Evolutionary conservation across 2,888 invertebrate genomes (phyloP), one percentile per base, ranked within the genome.

Genomic region (Muscina levida): DNA sequence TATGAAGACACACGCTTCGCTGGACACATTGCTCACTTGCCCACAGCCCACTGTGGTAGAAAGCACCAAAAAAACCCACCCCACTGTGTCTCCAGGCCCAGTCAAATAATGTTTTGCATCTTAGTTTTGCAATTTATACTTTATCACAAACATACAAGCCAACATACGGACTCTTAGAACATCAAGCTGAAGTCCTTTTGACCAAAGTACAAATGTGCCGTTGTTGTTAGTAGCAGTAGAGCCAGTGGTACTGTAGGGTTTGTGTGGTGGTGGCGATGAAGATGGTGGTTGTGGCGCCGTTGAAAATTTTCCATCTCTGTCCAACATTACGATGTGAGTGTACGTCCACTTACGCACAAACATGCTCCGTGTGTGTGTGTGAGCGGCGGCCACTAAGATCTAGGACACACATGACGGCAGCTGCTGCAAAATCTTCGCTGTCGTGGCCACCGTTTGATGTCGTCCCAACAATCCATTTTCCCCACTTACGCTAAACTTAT

Each of bases 101-200:
- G 22, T 72, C 65, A 76, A 76, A 75, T 79, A 76, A 65, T 68
- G 46, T 65, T 73, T 74, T 68, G 59, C 81, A 79, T 82, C 78
- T 82, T 82, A 56, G 78, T 72, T 83, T 74, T 72, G 51, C 57
- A 84, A 81, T 78, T 82, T 83, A 73, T 77, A 78, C 17, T 31
- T 31, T 31, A 31, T 31, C 31, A 31, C 31, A 31, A 31, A 72
- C 24, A 67, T 42, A 56, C 56, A 56, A n/a, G 17, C 56, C 8
- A 31, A 37, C 31, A 39, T 10, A 39, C 22, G 31, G 31, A 31
- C 31, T 19, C 51, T 22, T 51, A 51, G 17, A 22, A 17, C 11
- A n/a, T 13, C 51, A 22, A 1, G 10, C 51, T 22, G 51, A 4
- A 53, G 42, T 57, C 39, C 46, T 24, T 65, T 39, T 17, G 62